These are phyloP conservation scores for Silurus lanzhouensis DNA, from an alignment of 2,797 vertebrate species.

Conservation along the genomic window DNA sequence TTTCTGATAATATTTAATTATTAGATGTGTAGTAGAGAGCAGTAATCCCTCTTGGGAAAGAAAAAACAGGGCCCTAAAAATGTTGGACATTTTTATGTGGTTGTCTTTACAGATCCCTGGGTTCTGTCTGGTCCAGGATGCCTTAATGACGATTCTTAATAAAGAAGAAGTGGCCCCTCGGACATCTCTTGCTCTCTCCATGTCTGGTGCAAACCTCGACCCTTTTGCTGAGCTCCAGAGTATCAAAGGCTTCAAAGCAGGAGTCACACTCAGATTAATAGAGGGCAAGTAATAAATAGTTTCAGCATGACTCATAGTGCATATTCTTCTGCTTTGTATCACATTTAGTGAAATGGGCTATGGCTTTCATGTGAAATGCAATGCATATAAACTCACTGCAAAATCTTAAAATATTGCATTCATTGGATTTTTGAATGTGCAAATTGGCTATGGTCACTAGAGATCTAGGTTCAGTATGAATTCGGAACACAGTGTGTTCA, in stretches of 20 bases:
- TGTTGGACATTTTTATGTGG: not conserved
- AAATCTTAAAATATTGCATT: not conserved
- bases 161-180: conserved; percentile 75
- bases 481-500: not conserved
- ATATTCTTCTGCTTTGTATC: not conserved
- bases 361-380: not conserved
- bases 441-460: not conserved
- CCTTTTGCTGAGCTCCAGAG: conserved; percentile 70
- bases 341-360: not conserved
- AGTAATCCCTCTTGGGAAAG: not conserved
- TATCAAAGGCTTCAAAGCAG: conserved; percentile 74
- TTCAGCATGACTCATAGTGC: not conserved
- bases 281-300: conserved; percentile 68
- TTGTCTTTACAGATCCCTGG: conserved; percentile 68
- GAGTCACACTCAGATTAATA: conserved; percentile 71
- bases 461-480: too few species aligned
- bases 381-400: not conserved
- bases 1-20: not conserved
- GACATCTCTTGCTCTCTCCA: conserved; percentile 68
- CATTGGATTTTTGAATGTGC: not conserved
- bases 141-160: conserved; percentile 66
- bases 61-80: not conserved
- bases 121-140: conserved; percentile 80
- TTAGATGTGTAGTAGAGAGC: not conserved
- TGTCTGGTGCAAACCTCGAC: conserved; percentile 71